Base-by-base conservation (phyloP, 2,113 vertebrate genomes). In the Oryzias curvinotus region DNA sequence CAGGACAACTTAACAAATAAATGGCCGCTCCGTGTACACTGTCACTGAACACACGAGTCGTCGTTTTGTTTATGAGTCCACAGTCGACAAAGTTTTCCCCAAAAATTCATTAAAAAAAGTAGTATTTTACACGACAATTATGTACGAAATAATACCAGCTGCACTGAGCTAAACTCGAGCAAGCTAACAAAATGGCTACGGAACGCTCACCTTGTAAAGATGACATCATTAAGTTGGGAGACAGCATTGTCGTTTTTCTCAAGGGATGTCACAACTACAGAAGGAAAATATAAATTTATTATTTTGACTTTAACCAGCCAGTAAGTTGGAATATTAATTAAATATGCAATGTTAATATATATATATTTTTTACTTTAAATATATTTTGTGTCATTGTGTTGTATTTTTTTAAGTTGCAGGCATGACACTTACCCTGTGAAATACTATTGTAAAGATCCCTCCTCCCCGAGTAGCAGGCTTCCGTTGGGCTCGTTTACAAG, bases 141-240 rank as follows among this genome's bases (percentile, higher is more conserved):
- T 54, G 18, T 14, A 36, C n/a, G 5, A 68, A 79, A 53, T 55
- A 46, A 58, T 44, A 52, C 45, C 57, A 55, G 68, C 66, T 15
- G 15, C 26, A 64, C 51, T 26, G 60, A 3, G 80, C 79, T 78
- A 86, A 74, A 63, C 82, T 56, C 51, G 55, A 26, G 89, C 82
- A 87, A 85, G 87, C 90, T 83, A 92, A 90, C 90, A 93, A 93
- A 92, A 93, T 93, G 92, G 91, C 90, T 57, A 71, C 71, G 14
- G 57, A 50, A 10, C 50, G 58, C 87, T 62, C 45, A 49, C 43
- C 49, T 66, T 75, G 64, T 66, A 44, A 62, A n/a, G 70, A 79
- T 88, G 88, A 90, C 91, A 76, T 92, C 91, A 93, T 83, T 52
- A 7, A 46, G 18, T 48, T 65, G 73, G 77, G 49, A 66, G 65